phyloP scores from a whole-genome alignment of 2,888 invertebrate species.

The Pachymerium ferrugineum region DNA sequence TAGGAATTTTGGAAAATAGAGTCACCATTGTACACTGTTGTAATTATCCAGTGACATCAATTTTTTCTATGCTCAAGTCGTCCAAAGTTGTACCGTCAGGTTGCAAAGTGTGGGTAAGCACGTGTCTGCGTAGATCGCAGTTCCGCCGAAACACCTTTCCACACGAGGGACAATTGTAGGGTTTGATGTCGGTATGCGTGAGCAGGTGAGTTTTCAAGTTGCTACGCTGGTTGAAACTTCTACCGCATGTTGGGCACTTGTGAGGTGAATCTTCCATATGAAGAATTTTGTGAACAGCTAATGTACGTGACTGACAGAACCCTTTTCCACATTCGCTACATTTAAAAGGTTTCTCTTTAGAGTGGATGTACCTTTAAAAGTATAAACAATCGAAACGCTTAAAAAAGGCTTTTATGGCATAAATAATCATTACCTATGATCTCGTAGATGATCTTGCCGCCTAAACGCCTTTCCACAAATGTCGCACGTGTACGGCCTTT shows the following conservation, averaged over 20 bases:
- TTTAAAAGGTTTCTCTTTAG: slow-evolving; percentile 96
- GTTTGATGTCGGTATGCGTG: slow-evolving; percentile 87
- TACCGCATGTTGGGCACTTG: slow-evolving; percentile 84
- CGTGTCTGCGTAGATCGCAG: slow-evolving; percentile 83
- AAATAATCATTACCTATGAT: slow-evolving; percentile 50
- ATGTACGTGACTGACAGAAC: slow-evolving; percentile 91
- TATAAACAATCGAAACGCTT: not conserved
- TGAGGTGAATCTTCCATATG: slow-evolving; percentile 93
- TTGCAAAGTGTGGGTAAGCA: slow-evolving; percentile 81
- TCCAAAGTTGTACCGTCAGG: slow-evolving; percentile 14
- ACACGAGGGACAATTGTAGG: slow-evolving; percentile 81
- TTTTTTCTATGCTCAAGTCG: slow-evolving; percentile 23
- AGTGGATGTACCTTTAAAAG: slow-evolving; percentile 83
- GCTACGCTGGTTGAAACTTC: slow-evolving; percentile 87
- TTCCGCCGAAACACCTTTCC: slow-evolving; percentile 87
- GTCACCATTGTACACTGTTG: not conserved
- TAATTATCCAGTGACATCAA: slow-evolving; percentile 31
- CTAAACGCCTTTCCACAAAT: slow-evolving; percentile 56
- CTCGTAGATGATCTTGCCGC: slow-evolving; percentile 56
- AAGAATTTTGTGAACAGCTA: slow-evolving; percentile 90
- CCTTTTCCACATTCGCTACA: slow-evolving; percentile 95
- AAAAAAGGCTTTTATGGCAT: not conserved
- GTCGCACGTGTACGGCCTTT: slow-evolving; percentile 56
- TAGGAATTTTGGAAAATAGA: no score
- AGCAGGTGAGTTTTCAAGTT: slow-evolving; percentile 86